Base-by-base conservation (phyloP, 2,113 vertebrate genomes). In the Coturnix japonica region DNA sequence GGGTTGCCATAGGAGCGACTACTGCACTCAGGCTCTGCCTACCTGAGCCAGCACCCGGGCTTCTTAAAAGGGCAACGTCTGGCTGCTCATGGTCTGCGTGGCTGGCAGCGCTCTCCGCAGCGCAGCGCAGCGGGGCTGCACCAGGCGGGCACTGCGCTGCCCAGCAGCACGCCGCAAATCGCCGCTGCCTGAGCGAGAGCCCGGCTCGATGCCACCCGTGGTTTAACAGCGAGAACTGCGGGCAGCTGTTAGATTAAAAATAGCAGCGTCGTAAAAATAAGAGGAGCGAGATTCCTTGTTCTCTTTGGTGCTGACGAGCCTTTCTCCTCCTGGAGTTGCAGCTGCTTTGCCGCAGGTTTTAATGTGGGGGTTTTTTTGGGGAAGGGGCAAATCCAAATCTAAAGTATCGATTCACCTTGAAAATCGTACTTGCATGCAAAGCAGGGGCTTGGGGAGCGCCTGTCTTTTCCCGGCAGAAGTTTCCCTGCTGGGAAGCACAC, bases 1-100 rank as follows among this genome's bases (percentile, higher is more conserved):
- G 98, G 98, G 98, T 99, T 98, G 98, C 98, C 98, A 99, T 99
- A 99, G 99, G 97, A 99, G 98, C 98, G 97, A 96, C 97, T 97
- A 97, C 97, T 95, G 98, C 97, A 98, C 98, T 95, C 97, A 98
- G 91, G 98, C 98, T 97, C 98, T 97, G 98, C 98, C 98, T 98
- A 98, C 98, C 98, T 98, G 97, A 97, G 95, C 94, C 96, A 80
- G 93, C 96, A 96, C 97, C 91, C 97, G 81, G 96, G 95, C 96
- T 97, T 98, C 98, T 99, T 98, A 99, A 98, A 98, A 96, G 97
- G 96, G 94, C 97, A 96, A 95, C 96, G 96, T 76, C 78, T 89
- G 81, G 75, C 73, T 53, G 66, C 47, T 33, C 12, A 46, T 73
- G 47, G 31, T 13, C 78, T 17, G 47, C 10, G 39, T 21, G 69